Evolutionary conservation across 1,140 invertebrate species (phyloP), one percentile per base, ranked within the genome.

Genomic region (Caenorhabditis brenneri): DNA sequence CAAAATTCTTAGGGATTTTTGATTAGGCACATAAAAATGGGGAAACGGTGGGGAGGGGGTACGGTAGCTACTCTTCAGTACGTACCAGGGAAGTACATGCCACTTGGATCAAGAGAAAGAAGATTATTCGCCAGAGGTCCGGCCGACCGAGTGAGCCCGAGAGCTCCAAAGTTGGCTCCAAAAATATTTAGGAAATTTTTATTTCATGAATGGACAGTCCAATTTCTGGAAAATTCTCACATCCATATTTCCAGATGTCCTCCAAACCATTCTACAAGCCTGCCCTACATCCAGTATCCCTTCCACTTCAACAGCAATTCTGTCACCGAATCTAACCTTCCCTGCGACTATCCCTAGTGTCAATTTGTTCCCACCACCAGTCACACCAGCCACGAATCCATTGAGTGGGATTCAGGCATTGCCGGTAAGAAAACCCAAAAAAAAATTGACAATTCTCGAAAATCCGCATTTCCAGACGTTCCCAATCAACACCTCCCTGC

Each of bases 251-350:
- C 22, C 78, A 51, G 78, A 49, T 15, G 46, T 49, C n/a, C 31
- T 80, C n/a, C 46, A 51, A 36, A 51, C 78, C 6, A 80, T 80
- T 42, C 36, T 74, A n/a, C 65, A 74, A 74, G 33, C 65, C 0
- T 74, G 65, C 24, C 65, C 65, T 12, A 74, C 65, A 46, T 42
- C 65, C 2, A 24, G 36, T 27, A 42, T 74, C 24, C 65, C 36
- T 1, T 74, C 65, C 1, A 74, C 65, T 12, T 74, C 65, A 42
- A 74, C 65, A 0, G 31, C 31, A 36, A 36, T 36, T 3, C 36
- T 74, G 2, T 74, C 65, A 1, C 19, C 65, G 12, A 74, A 74
- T 74, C 36, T 74, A 19, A 12, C 65, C 29, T 74, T 74, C 36
- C 36, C 65, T 12, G 36, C 65, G 4, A 74, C 65, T 9, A 74